Conservation (phyloP, 92 coral and sea anemone genomes). For the Porites rus region DNA sequence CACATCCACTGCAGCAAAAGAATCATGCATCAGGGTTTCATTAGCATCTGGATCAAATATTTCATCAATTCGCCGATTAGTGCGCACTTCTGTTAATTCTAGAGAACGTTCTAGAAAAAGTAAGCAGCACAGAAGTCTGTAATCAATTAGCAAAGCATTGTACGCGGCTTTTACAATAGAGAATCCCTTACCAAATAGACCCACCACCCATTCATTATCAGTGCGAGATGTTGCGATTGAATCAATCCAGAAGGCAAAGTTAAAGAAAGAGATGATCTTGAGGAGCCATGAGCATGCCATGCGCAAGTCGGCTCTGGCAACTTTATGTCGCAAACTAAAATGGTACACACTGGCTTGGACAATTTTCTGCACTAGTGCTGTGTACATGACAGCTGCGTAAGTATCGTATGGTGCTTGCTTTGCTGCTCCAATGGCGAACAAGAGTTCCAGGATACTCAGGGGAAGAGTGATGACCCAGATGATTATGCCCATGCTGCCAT, state of each 20-base stretch:
- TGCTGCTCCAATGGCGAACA: conserved; percentile 87
- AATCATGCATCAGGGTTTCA: conserved; percentile 13
- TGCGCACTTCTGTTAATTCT: conserved; percentile 75
- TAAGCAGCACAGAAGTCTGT: conserved; percentile 85
- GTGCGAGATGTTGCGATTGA: conserved; percentile 66
- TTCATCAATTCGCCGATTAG: conserved; percentile 27
- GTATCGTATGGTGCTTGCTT: conserved; percentile 59
- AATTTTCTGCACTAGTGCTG: conserved; percentile 72
- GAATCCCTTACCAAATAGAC: conserved; percentile 78
- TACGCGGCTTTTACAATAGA: conserved; percentile 82
- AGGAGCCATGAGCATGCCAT: conserved; percentile 87
- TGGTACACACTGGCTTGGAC: conserved; percentile 81
- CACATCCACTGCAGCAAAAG: conserved; percentile 44
- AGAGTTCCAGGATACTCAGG: conserved; percentile 70
- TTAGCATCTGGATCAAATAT: conserved; percentile 51
- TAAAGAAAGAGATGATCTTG: conserved; percentile 76
- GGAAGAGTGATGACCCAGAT: conserved; percentile 83
- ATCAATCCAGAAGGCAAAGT: conserved; percentile 89
- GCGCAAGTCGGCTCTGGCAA: conserved; percentile 68
- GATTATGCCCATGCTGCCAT: conserved; percentile 78
- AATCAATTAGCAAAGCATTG: conserved; percentile 87
- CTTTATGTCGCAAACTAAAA: conserved; percentile 87
- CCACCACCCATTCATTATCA: conserved; percentile 71
- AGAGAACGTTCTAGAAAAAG: conserved; percentile 90
- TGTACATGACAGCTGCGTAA: conserved; percentile 74